Evolutionary conservation across 2,113 vertebrate genomes (phyloP).

Genomic region (Tinamus guttatus): DNA sequence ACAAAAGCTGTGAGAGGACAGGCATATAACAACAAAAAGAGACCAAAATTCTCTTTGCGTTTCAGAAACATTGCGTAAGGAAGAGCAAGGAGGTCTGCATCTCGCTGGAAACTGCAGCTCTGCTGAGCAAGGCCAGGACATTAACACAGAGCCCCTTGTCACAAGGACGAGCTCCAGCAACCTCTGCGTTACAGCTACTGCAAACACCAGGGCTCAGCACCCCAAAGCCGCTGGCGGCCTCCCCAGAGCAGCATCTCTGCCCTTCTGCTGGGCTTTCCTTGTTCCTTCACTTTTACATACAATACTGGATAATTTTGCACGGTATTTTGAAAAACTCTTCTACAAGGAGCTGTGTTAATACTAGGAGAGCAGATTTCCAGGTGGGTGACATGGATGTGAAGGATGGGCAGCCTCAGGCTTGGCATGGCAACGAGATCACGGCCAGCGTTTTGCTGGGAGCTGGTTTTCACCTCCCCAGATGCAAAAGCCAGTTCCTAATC

Average conservation of each 20-base stretch:
- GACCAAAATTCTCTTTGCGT: not conserved
- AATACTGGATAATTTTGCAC: not conserved
- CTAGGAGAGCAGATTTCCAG: not conserved
- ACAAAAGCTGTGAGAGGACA: not conserved
- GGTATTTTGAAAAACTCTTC: accelerated
- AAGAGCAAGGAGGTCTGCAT: not conserved
- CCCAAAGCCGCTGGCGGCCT: not conserved
- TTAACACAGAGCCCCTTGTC: accelerated
- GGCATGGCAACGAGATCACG: not conserved
- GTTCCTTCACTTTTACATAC: accelerated
- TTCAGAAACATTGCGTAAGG: accelerated
- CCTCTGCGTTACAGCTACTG: accelerated
- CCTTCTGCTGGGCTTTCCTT: accelerated
- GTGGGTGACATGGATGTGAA: accelerated
- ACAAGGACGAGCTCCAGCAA: accelerated
- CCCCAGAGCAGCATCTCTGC: not conserved
- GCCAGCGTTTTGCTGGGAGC: not conserved
- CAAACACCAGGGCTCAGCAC: accelerated
- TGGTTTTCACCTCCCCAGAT: not conserved
- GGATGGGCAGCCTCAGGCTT: not conserved
- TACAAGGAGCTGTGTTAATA: no score
- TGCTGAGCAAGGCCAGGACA: not conserved
- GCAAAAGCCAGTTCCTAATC: not conserved
- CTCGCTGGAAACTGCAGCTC: not conserved
- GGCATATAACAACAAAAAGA: accelerated